Base-by-base conservation (phyloP, 1,140 invertebrate genomes). In the Parasteatoda tepidariorum region DNA sequence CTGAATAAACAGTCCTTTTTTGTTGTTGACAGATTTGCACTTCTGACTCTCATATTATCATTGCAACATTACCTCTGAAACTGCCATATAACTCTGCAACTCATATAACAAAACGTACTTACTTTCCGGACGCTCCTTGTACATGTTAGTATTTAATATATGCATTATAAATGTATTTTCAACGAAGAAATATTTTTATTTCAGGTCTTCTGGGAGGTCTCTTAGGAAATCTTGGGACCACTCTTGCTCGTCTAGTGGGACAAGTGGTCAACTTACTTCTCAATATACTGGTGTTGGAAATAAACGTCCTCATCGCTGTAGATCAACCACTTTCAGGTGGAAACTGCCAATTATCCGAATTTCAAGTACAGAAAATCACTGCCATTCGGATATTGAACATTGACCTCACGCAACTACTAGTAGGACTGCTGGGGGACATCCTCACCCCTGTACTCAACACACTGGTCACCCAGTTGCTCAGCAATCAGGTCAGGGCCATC, bases 131-230 rank as follows among this genome's bases (percentile, higher is more conserved):
- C 1, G 38, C 18, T 4, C 18, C 18, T 18, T 13, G 38, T 13
- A 48, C 9, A 13, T 48, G 38, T 48, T 2, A 48, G n/a, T n/a
- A 1, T 48, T 0, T 48, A 48, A 48, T 48, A 13, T 18, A 2
- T 48, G 1, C 1, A 13, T 48, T 18, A 48, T 48, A 13, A 2
- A 48, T 48, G 38, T 48, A 13, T 48, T 48, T 2, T 13, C 9
- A 48, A 48, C 38, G 38, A 41, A 6, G 5, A 5, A 41, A 9
- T 9, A 15, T 54, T 48, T 48, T 11, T 75, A 3, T 76, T 59
- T 54, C 22, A 79, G 76, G 41, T 41, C 41, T 79, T 11, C 61
- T 79, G 1, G 76, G 76, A 0, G 76, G 76, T 6, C 62, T 79
- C 9, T n/a, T 79, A 6, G 76, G 76, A 0, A 33, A 67, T 31